A percentile compares a stretch with the other conserved stretches of the same genome.
phyloP scores from a whole-genome alignment of 2,797 vertebrate species.

The Syngnathus acus region DNA sequence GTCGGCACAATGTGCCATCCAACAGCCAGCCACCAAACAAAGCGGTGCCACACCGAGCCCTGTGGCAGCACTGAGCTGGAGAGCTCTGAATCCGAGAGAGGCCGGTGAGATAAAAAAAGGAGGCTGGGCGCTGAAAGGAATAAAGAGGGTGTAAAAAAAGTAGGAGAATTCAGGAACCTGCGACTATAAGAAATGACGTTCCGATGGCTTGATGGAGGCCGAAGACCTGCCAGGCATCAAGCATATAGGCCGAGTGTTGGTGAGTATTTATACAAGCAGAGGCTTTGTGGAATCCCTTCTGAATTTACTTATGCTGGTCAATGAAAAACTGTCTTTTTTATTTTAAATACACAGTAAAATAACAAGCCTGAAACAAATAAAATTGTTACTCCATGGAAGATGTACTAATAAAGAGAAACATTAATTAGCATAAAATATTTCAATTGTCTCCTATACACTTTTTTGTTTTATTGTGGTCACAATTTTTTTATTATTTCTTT shows the following conservation, averaged over 20 bases:
- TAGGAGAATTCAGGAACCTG: not conserved
- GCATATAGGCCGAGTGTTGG: constrained; percentile 24
- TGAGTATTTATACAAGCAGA: constrained; percentile 2
- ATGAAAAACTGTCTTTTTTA: not conserved
- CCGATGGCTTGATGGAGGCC: constrained; percentile 15
- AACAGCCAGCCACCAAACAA: constrained; percentile 70
- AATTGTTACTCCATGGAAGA: not conserved
- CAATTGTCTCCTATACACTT: not conserved
- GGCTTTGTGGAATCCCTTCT: constrained; percentile 2
- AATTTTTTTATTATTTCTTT: not conserved
- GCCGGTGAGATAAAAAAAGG: constrained; percentile 25
- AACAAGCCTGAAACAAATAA: not conserved
- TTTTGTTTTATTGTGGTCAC: not conserved
- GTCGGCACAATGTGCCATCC: constrained; percentile 70
- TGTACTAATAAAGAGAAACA: not conserved
- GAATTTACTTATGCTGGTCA: not conserved
- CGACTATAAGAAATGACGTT: not conserved
- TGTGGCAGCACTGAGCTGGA: constrained; percentile 24
- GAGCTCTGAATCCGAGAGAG: constrained; percentile 11
- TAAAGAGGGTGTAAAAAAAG: constrained; percentile 16
- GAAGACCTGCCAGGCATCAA: constrained; percentile 7
- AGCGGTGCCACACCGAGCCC: constrained; percentile 45
- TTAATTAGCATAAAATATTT: not conserved
- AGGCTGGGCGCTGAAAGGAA: constrained; percentile 10
- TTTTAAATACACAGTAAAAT: not conserved